These are phyloP conservation scores for Perdita meconis DNA, from an alignment of 2,888 invertebrate genomes.

Conservation along the genomic window DNA sequence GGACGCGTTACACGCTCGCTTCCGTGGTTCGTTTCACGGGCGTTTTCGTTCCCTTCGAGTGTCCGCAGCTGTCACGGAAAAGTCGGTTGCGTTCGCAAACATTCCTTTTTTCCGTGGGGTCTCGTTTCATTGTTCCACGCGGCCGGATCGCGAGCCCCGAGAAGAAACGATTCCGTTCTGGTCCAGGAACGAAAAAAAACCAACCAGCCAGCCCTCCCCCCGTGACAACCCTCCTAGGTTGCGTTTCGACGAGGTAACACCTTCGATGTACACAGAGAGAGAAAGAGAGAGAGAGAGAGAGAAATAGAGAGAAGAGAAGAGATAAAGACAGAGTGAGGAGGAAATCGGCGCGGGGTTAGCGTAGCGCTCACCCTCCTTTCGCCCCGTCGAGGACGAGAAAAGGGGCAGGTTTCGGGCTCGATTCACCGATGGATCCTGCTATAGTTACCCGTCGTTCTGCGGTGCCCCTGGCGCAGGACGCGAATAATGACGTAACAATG, in stretches of 20 bases:
- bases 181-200: conserved; percentile 55
- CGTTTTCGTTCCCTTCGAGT: conserved; percentile 45
- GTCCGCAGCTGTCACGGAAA: conserved; percentile 69
- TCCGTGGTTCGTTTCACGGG: conserved; percentile 49
- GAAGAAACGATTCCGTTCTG: conserved; percentile 65
- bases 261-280: conserved; percentile 66
- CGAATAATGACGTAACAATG: conserved; percentile 84
- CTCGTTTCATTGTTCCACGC: conserved; percentile 61
- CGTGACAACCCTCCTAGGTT: conserved; percentile 9
- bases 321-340: too few relatives aligned
- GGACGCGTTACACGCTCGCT: conserved; percentile 34
- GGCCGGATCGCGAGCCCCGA: conserved; percentile 36
- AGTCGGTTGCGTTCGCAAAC: conserved; percentile 67
- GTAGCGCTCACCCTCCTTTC: conserved; percentile 33
- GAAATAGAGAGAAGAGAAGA: too few relatives aligned
- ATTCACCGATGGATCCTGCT: conserved; percentile 64
- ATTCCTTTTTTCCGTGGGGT: conserved; percentile 61
- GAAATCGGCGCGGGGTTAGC: conserved; percentile 21
- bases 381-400: conserved; percentile 4
- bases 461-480: conserved; percentile 65
- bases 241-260: conserved; percentile 67
- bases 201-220: neutral
- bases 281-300: too few relatives aligned
- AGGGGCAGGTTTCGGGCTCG: conserved; percentile 69
- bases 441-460: conserved; percentile 61